Evolutionary conservation across 2,888 invertebrate genomes (phyloP), one percentile per base, ranked within the genome.

Genomic region (Phragmatobia fuliginosa): DNA sequence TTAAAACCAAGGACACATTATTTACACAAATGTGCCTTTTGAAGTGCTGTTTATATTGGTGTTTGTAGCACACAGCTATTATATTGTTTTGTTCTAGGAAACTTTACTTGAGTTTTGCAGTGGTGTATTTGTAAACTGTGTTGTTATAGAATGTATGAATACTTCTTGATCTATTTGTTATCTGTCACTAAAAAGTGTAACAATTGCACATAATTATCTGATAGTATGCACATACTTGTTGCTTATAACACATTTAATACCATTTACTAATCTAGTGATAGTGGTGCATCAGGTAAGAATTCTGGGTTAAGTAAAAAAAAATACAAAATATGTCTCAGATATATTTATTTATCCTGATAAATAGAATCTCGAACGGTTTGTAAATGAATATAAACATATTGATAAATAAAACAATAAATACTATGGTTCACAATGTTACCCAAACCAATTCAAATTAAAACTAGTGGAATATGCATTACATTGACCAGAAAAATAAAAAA

Each of bases 311-410:
- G 75, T 68, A 72, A 76, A 76, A 80, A 68, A 72, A 72, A 52
- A 31, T n/a, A 28, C 14, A 56, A 28, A 28, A 21, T 66, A 31
- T 71, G 21, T 76, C 72, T 73, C 66, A 79, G 70, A 78, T 79
- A 83, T 77, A 83, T 90, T 89, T 88, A 88, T 89, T 90, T 85
- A 56, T 84, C 81, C 87, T 85, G 85, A 84, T 87, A 88, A 87
- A 90, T 89, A 90, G 84, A 92, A 92, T 91, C 88, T 91, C 89
- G 83, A 90, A 86, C 76, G 85, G 87, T 87, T 82, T 58, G 77
- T 82, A 60, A 60, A 72, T 75, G 77, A 76, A 75, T 69, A 65
- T 62, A 36, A 72, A 68, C 41, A 70, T 66, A 70, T 49, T 52
- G 62, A 73, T 62, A 73, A 67, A 72, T 68, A 41, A 73, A 72